Percentiles rank a stretch among this genome's conserved stretches.
These are phyloP conservation scores for Hartigia nigra DNA, from an alignment of 2,888 invertebrate genomes.

Conservation along the genomic window DNA sequence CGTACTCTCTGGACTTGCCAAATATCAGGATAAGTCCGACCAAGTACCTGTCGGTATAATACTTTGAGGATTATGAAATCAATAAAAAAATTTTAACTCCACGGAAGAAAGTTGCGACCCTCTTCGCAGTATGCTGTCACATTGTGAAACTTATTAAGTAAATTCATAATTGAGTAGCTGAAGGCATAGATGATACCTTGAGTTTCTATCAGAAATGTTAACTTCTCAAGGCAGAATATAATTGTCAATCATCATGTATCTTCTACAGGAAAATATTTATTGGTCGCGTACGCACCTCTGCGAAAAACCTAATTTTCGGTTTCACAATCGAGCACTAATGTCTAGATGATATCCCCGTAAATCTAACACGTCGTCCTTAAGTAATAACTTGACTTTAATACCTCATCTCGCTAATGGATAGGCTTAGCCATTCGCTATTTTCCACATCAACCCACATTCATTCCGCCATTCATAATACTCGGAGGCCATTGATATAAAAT, in stretches of 20 bases:
- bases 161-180: neutral
- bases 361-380: conserved; percentile 19
- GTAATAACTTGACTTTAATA: conserved; percentile 33
- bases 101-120: neutral
- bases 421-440: neutral
- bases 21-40: neutral
- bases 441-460: conserved; percentile 24
- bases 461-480: conserved; percentile 35
- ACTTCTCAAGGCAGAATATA: neutral
- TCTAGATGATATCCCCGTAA: neutral
- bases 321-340: neutral
- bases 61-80: neutral
- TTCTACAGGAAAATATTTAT: neutral
- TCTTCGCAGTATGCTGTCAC: neutral
- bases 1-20: neutral
- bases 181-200: neutral
- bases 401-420: conserved; percentile 30
- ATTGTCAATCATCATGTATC: neutral
- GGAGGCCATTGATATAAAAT: conserved; percentile 18
- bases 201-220: neutral
- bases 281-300: neutral
- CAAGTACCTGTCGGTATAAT: neutral
- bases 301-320: neutral
- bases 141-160: neutral
- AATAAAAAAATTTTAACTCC: neutral